Conservation (phyloP, 2,797 vertebrate genomes). For the Carcharodon carcharias region DNA sequence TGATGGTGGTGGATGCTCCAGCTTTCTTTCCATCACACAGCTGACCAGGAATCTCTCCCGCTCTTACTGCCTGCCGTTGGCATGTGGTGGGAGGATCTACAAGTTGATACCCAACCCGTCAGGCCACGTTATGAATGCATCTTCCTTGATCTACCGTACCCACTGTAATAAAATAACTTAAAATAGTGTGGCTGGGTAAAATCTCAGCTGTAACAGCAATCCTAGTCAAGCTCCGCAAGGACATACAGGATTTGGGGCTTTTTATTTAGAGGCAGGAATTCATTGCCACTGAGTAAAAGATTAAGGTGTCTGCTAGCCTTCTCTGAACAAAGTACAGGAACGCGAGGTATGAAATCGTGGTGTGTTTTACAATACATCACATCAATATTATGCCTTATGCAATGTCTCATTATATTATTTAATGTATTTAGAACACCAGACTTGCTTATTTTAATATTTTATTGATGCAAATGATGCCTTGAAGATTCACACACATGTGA, state of each 20-base stretch:
- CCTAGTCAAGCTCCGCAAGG: not conserved
- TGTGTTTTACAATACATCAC: not conserved
- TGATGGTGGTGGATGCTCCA: no score
- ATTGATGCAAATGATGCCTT: not conserved
- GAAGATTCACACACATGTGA: not conserved
- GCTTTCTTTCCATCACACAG: no score
- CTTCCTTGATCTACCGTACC: not conserved
- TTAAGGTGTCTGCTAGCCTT: not conserved
- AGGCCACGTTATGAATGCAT: no score
- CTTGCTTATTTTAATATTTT: slow-evolving; percentile 1
- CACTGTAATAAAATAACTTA: not conserved
- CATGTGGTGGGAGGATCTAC: no score
- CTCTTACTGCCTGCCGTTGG: no score
- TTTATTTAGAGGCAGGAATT: not conserved
- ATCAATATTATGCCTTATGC: not conserved
- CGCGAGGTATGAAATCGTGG: not conserved
- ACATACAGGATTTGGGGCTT: not conserved
- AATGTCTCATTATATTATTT: slow-evolving; percentile 13
- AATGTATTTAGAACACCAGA: not conserved
- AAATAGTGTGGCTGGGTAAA: not conserved
- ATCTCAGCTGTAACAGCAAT: not conserved
- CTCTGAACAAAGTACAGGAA: not conserved
- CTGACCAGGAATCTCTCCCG: no score
- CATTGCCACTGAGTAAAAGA: not conserved
- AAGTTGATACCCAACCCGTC: no score